Evolutionary conservation across 1,140 invertebrate genomes (phyloP), one percentile per base, ranked within the genome.

Genomic region (Papilio aristodemus): DNA sequence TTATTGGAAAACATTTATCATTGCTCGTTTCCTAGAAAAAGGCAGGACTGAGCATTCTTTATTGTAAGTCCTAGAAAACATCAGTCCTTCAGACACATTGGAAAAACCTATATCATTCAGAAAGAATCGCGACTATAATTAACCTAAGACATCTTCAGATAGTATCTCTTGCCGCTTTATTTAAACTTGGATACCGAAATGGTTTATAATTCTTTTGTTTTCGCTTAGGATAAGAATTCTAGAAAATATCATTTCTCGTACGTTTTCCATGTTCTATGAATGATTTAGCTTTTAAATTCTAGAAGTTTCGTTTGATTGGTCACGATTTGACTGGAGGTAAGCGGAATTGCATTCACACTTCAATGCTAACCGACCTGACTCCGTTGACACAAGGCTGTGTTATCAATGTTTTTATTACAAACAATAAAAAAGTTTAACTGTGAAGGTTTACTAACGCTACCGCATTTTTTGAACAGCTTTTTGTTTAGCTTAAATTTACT

Each of bases 311-410:
- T 0, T 19, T 1, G 6, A 46, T 46, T 46, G 19, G 17, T n/a
- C n/a, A n/a, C 14, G 9, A 43, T 46, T 46, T 3, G 43, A 46
- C 19, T 17, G 19, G 19, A 46, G 14, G 43, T 46, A 46, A 14
- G 43, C 43, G 43, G 43, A 19, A 46, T 46, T 19, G 43, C 17
- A 46, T 46, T 46, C 43, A 46, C 17, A n/a, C n/a, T n/a, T 46
- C 43, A 46, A 19, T 46, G 43, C 6, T 43, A 46, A 46, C 17
- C 17, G 17, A 46, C 17, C 8, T 19, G 1, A 9, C 17, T 46
- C 9, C 43, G 43, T 46, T 46, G n/a, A 46, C 43, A 14, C 43
- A 46, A 46, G 43, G 43, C 17, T 19, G 2, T 41, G 39, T 41
- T 11, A 41, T n/a, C 11, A 46, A 46, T 46, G 43, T 46, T 46